Evolutionary conservation across 2,888 invertebrate genomes (phyloP), one percentile per base, ranked within the genome.

Genomic region (Nowickia ferox): DNA sequence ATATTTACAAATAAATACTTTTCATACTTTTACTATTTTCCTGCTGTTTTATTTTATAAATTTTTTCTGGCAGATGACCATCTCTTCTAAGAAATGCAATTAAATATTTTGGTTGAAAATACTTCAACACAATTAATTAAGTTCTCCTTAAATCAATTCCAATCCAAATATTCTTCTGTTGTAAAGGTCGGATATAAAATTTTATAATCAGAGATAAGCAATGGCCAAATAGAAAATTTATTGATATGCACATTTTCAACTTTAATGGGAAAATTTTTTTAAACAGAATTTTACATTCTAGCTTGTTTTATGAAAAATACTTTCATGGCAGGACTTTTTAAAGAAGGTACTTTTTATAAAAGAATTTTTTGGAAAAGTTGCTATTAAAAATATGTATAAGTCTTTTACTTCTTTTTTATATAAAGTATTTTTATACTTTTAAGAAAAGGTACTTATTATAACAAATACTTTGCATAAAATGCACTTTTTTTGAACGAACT

Each of bases 121-220:
- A 75, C 85, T 82, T 79, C 59, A 74, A 63, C 69, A 46, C 63
- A 85, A 85, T 78, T 85, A 85, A 82, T 78, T 83, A 51, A 72
- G 48, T 77, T 79, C 78, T 83, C 63, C 82, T 82, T 86, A 65
- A 75, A 69, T 63, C 57, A 78, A 76, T 72, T 78, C 51, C 40
- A 69, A 80, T 63, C 59, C 69, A 86, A 63, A 79, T n/a, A n/a
- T 79, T 30, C 83, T 83, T 83, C 83, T 86, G 79, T 48, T 77
- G 61, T 81, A 74, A 75, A 82, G 78, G 85, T 79, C 82, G 78
- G 69, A n/a, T 63, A 11, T 69, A 59, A 11, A 46, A 44, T 17
- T 10, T 55, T 71, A 55, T 80, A 53, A 59, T 72, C 11, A 76
- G 57, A 19, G n/a, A 69, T n/a, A 55, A 75, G 3, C 11, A 2